phyloP scores from a whole-genome alignment of 1,140 invertebrate genomes.

The Leptestheria dahalacensis region DNA sequence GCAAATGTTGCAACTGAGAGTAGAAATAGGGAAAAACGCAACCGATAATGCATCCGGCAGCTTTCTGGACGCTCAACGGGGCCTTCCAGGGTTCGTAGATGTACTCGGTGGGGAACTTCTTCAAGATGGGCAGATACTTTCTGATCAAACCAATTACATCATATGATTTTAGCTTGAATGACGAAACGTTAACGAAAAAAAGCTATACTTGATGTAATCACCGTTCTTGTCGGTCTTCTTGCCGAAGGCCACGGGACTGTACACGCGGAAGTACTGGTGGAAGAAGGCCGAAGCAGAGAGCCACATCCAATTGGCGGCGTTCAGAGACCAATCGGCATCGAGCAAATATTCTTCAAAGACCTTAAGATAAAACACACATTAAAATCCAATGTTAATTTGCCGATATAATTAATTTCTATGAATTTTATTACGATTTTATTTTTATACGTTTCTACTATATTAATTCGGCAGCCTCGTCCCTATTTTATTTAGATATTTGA shows the following conservation, averaged over 20 bases:
- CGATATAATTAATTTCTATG: slow-evolving; percentile 29
- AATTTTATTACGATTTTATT: too few relatives aligned
- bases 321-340: slow-evolving; percentile 57
- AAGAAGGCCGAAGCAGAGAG: slow-evolving; percentile 57
- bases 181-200: slow-evolving; percentile 9
- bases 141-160: slow-evolving; percentile 26
- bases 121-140: slow-evolving; percentile 31
- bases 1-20: not conserved
- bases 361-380: slow-evolving; percentile 18
- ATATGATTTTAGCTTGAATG: slow-evolving; percentile 4
- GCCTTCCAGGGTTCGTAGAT: slow-evolving; percentile 37
- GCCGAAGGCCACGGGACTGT: slow-evolving; percentile 49
- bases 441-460: too few relatives aligned
- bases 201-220: slow-evolving; percentile 42
- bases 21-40: slow-evolving; percentile 15
- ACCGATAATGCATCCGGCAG: slow-evolving; percentile 30
- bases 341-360: slow-evolving; percentile 39
- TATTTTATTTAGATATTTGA: too few relatives aligned
- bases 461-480: too few relatives aligned
- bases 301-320: slow-evolving; percentile 69
- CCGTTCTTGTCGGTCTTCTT: slow-evolving; percentile 51
- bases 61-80: slow-evolving; percentile 28
- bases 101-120: slow-evolving; percentile 30
- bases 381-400: slow-evolving; percentile 27
- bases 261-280: slow-evolving; percentile 40